These are phyloP conservation scores for Xestia sexstrigata DNA, from an alignment of 2,888 invertebrate genomes.

Conservation along the genomic window DNA sequence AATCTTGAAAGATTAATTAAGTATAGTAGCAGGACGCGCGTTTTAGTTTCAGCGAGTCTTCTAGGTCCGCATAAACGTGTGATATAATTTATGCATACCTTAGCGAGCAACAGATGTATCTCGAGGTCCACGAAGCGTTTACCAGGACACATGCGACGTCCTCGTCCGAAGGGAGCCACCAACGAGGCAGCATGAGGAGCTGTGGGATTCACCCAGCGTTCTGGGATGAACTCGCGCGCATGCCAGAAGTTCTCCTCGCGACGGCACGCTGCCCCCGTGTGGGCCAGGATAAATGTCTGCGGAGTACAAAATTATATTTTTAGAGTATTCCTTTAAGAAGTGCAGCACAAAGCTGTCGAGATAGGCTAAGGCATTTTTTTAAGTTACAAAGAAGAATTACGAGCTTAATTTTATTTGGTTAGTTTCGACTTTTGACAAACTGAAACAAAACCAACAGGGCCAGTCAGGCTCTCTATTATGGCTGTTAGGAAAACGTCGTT, in stretches of 20 bases:
- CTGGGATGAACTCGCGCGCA: slow-evolving; percentile 93
- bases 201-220: slow-evolving; percentile 93
- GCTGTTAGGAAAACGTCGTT: background rate
- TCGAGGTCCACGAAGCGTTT: slow-evolving; percentile 96
- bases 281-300: slow-evolving; percentile 94
- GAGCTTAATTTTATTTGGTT: background rate
- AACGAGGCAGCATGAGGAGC: slow-evolving; percentile 91
- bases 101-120: slow-evolving; percentile 93
- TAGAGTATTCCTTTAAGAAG: background rate
- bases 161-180: slow-evolving; percentile 95
- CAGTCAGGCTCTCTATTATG: background rate
- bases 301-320: slow-evolving; percentile 54
- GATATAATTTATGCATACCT: slow-evolving; percentile 80
- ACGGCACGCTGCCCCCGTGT: slow-evolving; percentile 95
- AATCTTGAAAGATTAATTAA: no score
- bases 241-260: slow-evolving; percentile 94
- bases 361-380: background rate
- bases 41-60: background rate
- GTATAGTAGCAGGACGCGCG: background rate
- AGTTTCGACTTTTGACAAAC: background rate
- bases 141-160: slow-evolving; percentile 95
- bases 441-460: background rate
- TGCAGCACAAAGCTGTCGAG: background rate
- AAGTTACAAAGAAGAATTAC: background rate
- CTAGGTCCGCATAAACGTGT: background rate